Conservation (phyloP, 2,888 invertebrate species). For the Tetragnatha montana region DNA sequence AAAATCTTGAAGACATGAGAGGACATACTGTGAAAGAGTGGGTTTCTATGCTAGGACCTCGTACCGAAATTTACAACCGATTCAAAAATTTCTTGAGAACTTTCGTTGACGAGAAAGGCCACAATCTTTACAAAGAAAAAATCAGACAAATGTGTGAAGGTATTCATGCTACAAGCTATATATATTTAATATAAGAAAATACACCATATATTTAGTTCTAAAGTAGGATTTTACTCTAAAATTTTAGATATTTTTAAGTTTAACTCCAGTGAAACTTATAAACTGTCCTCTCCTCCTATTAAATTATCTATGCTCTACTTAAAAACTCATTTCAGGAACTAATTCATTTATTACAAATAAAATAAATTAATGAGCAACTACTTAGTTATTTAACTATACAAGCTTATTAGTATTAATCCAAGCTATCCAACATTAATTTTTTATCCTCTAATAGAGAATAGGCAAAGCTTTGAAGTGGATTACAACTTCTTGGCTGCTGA, state of each 20-base stretch:
- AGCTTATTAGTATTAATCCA: no score
- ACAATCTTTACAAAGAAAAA: slow-evolving; percentile 92
- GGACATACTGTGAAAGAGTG: slow-evolving; percentile 96
- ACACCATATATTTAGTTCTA: no score
- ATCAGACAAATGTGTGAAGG: slow-evolving; percentile 95
- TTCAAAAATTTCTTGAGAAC: slow-evolving; percentile 93
- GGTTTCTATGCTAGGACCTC: slow-evolving; percentile 96
- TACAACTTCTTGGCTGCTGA: slow-evolving; percentile 92
- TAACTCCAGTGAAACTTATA: background rate
- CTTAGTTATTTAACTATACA: no score
- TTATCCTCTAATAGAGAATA: slow-evolving; percentile 77
- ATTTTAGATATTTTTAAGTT: background rate
- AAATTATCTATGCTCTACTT: background rate
- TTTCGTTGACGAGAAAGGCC: slow-evolving; percentile 89
- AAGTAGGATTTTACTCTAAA: no score
- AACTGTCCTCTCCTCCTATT: no score
- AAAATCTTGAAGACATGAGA: slow-evolving; percentile 97
- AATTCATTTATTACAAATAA: background rate
- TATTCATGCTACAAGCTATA: slow-evolving; percentile 72
- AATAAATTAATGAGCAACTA: no score
- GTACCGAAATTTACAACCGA: slow-evolving; percentile 95
- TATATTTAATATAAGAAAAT: background rate
- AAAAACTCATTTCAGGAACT: background rate
- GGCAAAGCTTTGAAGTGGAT: slow-evolving; percentile 91
- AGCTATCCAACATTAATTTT: slow-evolving; percentile 56